Percentiles rank a stretch among this genome's conserved stretches.
phyloP scores from a whole-genome alignment of 2,888 invertebrate genomes.

The Lepetodrilus schrolli region DNA sequence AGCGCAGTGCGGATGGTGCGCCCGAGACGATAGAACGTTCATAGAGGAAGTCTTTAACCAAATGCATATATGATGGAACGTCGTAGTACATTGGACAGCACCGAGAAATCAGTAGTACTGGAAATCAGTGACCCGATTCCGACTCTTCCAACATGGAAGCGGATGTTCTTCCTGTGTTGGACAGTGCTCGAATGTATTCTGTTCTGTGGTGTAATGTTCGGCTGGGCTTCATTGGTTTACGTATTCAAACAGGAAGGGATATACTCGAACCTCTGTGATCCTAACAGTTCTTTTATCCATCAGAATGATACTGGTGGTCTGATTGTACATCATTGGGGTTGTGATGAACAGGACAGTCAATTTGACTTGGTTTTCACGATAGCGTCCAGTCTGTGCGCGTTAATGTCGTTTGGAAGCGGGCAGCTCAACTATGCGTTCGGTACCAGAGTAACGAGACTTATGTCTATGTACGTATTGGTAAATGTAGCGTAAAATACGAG shows the following conservation, averaged over 20 bases:
- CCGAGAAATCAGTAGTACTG: background rate
- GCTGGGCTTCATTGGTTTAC: slow-evolving; percentile 7
- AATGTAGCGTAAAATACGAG: too few relatives aligned
- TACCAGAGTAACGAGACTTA: background rate
- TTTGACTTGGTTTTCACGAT: slow-evolving; percentile 4
- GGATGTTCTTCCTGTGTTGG: background rate
- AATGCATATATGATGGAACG: background rate
- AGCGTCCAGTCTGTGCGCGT: background rate
- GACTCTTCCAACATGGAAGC: slow-evolving; percentile 2
- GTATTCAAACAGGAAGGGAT: background rate
- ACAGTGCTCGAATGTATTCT: background rate
- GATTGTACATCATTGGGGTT: background rate
- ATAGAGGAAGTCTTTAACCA: background rate
- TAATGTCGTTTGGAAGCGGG: background rate
- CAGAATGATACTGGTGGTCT: background rate
- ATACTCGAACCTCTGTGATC: background rate
- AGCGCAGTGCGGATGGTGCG: background rate
- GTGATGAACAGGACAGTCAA: background rate
- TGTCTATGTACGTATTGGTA: background rate
- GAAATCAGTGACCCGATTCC: background rate
- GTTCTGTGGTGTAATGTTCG: slow-evolving; percentile 3
- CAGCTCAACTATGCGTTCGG: background rate
- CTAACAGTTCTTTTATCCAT: background rate
- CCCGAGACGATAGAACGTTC: background rate
- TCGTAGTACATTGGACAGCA: background rate